These are phyloP conservation scores for Fregata magnificens DNA, from an alignment of 2,113 vertebrate genomes.

Conservation along the genomic window DNA sequence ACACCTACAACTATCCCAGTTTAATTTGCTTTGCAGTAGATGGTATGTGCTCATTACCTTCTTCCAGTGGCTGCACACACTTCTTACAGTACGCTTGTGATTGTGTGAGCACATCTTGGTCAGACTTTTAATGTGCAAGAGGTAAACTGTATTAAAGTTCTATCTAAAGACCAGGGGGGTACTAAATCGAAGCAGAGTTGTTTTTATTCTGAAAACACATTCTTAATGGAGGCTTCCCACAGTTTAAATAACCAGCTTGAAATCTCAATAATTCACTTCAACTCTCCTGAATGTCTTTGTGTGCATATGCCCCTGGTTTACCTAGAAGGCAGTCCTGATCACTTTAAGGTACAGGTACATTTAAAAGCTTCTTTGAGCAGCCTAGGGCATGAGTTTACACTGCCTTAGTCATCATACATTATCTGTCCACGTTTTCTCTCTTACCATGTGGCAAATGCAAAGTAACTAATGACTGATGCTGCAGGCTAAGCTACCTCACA, in stretches of 20 bases:
- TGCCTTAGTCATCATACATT: not conserved
- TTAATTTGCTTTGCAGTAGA: not conserved
- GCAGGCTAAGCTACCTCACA: not conserved
- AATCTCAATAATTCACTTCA: not conserved
- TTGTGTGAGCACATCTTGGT: not conserved
- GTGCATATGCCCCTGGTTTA: not conserved
- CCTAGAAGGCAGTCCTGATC: not conserved
- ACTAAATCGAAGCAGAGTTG: not conserved
- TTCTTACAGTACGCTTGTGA: accelerated
- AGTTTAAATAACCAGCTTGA: not conserved
- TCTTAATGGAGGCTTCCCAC: not conserved
- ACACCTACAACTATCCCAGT: not conserved
- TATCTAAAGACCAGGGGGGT: not conserved
- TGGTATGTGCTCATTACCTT: not conserved
- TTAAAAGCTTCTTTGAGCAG: not conserved
- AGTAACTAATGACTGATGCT: not conserved
- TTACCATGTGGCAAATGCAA: not conserved
- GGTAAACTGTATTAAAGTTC: not conserved
- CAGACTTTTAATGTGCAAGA: not conserved
- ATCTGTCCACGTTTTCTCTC: not conserved
- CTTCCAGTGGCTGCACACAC: not conserved
- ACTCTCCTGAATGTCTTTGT: not conserved
- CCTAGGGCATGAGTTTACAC: not conserved
- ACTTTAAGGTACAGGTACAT: not conserved
- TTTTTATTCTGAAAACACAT: not conserved